These are phyloP conservation scores for Ailuropoda melanoleuca DNA, from an alignment of 2,113 vertebrate species.

Conservation along the genomic window DNA sequence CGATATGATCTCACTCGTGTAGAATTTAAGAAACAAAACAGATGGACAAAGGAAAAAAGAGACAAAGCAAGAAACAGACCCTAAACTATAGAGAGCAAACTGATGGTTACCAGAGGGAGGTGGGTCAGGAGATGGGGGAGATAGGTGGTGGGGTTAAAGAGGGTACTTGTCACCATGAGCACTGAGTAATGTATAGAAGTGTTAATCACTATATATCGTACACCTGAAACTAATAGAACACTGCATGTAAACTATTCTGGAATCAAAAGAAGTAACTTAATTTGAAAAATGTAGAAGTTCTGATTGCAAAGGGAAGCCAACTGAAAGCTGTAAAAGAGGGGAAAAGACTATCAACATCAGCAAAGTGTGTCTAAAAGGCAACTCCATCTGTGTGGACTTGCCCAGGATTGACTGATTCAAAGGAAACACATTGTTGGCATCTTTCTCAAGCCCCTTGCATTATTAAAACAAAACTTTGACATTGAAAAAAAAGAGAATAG, in stretches of 20 bases:
- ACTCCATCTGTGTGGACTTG: background rate
- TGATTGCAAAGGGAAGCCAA: background rate
- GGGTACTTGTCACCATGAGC: background rate
- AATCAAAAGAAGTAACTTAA: background rate
- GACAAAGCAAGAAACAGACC: background rate
- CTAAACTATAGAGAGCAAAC: background rate
- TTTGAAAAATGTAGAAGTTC: background rate
- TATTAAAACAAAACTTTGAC: background rate
- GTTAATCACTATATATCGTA: background rate
- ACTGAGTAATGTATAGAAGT: background rate
- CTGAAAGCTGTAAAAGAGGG: background rate
- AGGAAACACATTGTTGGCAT: background rate
- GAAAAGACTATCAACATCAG: too few relatives aligned
- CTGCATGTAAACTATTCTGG: background rate
- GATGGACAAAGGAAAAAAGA: background rate
- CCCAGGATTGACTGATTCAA: background rate
- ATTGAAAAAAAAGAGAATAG: background rate
- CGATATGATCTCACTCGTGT: background rate
- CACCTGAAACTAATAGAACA: background rate
- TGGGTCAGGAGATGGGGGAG: background rate
- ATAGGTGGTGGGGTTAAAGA: background rate
- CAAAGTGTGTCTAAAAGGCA: background rate
- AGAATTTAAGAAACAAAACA: background rate
- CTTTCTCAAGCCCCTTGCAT: background rate
- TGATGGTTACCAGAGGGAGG: background rate